Evolutionary conservation across 2,888 invertebrate species (phyloP), one percentile per base, ranked within the genome.

Genomic region (Sclerodermus sp.): DNA sequence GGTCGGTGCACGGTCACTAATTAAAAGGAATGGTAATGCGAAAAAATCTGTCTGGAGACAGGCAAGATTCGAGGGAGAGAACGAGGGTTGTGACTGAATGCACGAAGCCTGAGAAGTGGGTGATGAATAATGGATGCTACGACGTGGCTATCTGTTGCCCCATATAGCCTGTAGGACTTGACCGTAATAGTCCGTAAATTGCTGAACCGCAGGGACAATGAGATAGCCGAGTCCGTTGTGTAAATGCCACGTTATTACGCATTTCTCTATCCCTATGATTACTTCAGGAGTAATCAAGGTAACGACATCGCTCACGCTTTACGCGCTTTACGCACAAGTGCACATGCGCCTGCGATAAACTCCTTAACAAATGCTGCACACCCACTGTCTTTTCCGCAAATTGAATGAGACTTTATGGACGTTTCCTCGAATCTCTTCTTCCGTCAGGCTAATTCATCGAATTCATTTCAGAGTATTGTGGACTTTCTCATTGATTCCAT

Each of bases 71-170:
- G 29, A n/a, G 48, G 17, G 45, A 17, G 37, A 40, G 47, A 14
- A 58, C 13, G 44, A 41, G 55, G 48, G 51, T 40, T 58, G 46
- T 50, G 54, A 53, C 55, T 57, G 52, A 57, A 48, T 59, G 49
- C 58, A 55, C 63, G 38, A 53, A 58, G 56, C 51, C 53, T 50
- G 55, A 59, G 67, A 70, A 71, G 66, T 71, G 59, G 66, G 67
- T 67, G 71, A 76, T 75, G 74, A 74, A 76, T 76, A 75, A 76
- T 76, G 72, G 68, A 76, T 74, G 66, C 62, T 64, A 73, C 67
- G 74, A 66, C 65, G 62, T 67, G 62, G 63, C 66, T 62, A 68
- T 73, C 67, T 64, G 63, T 55, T 61, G 62, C 63, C 55, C 49
- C 47, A 49, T 64, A 64, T 60, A 57, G 67, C 59, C 64, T 64